Evolutionary conservation across 2,113 vertebrate genomes (phyloP).

Genomic region (Xiphophorus hellerii): DNA sequence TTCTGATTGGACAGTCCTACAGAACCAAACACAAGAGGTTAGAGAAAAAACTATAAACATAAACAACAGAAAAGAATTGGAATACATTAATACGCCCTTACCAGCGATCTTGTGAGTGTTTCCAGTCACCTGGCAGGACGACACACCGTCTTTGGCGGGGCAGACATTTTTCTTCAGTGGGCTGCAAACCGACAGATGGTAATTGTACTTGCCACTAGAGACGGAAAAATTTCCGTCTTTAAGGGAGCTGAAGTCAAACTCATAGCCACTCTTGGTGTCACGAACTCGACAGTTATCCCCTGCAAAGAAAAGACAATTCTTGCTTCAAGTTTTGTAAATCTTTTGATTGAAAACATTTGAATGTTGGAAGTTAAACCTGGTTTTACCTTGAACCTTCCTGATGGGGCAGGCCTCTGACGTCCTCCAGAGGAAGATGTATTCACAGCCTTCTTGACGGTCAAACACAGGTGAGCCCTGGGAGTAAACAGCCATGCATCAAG

Average conservation of each 20-base stretch:
- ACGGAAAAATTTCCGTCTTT: slow-evolving; percentile 78
- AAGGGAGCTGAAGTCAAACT: slow-evolving; percentile 87
- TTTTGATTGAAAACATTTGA: neutral
- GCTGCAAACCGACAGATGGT: slow-evolving; percentile 89
- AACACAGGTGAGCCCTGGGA: slow-evolving; percentile 89
- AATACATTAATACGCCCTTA: slow-evolving; percentile 45
- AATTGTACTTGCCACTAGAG: slow-evolving; percentile 79
- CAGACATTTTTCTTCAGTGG: slow-evolving; percentile 77
- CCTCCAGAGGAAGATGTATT: slow-evolving; percentile 94
- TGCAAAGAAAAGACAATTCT: slow-evolving; percentile 42
- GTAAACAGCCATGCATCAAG: neutral
- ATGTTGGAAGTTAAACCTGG: neutral
- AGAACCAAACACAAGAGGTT: neutral
- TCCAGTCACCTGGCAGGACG: slow-evolving; percentile 85
- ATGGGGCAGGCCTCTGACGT: slow-evolving; percentile 92
- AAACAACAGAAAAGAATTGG: neutral
- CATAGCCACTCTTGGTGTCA: slow-evolving; percentile 85
- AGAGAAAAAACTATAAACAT: neutral
- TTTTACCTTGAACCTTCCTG: slow-evolving; percentile 84
- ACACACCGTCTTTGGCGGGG: slow-evolving; percentile 57
- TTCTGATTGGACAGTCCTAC: slow-evolving; percentile 84
- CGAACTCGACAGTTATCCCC: slow-evolving; percentile 88
- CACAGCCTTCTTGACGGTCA: slow-evolving; percentile 85
- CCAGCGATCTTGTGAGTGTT: slow-evolving; percentile 84
- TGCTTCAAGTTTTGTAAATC: neutral